phyloP scores from a whole-genome alignment of 2,113 vertebrate species.

The Numida meleagris region DNA sequence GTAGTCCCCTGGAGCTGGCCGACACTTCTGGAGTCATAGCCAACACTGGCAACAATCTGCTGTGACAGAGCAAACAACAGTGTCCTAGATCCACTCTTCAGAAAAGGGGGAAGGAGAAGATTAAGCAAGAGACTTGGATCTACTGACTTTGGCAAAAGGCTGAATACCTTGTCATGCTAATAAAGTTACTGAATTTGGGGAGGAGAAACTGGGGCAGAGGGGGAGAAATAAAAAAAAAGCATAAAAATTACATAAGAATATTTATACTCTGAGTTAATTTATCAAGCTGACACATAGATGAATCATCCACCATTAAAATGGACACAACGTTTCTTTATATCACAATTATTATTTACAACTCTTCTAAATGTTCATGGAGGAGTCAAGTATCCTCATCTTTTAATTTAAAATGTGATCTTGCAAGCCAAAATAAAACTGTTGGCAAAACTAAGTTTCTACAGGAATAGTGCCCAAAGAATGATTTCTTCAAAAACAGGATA shows the following conservation, averaged over 20 bases:
- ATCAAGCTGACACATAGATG: conserved; percentile 42
- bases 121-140: conserved; percentile 51
- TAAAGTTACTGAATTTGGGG: conserved; percentile 46
- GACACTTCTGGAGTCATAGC: conserved; percentile 8
- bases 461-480: conserved; percentile 51
- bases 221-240: not conserved
- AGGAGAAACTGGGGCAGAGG: conserved; percentile 10
- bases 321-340: conserved; percentile 47
- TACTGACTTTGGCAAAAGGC: conserved; percentile 40
- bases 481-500: conserved; percentile 63
- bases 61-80: conserved; percentile 54
- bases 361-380: not conserved
- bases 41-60: conserved; percentile 24
- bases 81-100: conserved; percentile 43
- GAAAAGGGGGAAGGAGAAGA: conserved; percentile 33
- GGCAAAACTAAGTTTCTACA: conserved; percentile 62
- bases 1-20: not conserved
- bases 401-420: conserved; percentile 36
- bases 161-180: conserved; percentile 52
- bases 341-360: conserved; percentile 53
- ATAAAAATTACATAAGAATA: conserved; percentile 55
- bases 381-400: conserved; percentile 32
- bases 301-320: conserved; percentile 48
- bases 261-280: conserved; percentile 56
- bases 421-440: conserved; percentile 43